Base-by-base conservation (phyloP, 2,888 invertebrate genomes). In the Aporophyla lueneburgensis region DNA sequence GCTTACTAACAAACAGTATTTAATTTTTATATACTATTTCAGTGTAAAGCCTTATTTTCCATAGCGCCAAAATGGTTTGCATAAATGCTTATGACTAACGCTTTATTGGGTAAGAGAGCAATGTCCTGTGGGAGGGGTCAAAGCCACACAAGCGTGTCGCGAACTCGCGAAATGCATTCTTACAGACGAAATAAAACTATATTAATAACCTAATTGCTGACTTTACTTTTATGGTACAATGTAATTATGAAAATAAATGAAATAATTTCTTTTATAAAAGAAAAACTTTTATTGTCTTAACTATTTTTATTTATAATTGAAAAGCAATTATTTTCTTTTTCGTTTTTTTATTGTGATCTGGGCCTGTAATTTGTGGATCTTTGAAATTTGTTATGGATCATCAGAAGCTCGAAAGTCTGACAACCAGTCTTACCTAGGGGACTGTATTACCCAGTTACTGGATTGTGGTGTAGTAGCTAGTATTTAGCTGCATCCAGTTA, bases 71-170 rank as follows among this genome's bases (percentile, higher is more conserved):
- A 46, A 24, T 53, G 58, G n/a, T 61, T 74, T 58, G 54, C 49
- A 61, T 67, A 27, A 27, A 21, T n/a, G 0, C 19, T 43, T 59
- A 74, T 74, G 65, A 81, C 9, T 81, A 61, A 75, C 24, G 33
- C 24, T 80, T 51, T 66, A 74, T 56, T 66, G 27, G n/a, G 2
- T 21, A 27, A 62, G 66, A 74, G 78, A 43, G 81, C 81, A 78
- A 66, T 67, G 81, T 61, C 75, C 78, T 74, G 56, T 7, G 7
- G 33, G 46, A 80, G 49, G 14, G 74, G 54, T 74, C 81, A 74
- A 51, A 67, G 51, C n/a, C 66, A 46, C 66, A n/a, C 33, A 53
- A 27, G 21, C 72, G 33, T 56, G 27, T 61, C 14, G 19, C 12
- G 27, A 54, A 59, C 49, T 74, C 54, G 59, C 65, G 49, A 66